Conservation (phyloP, 2,888 invertebrate species). For the Linnaemya vulpina region DNA sequence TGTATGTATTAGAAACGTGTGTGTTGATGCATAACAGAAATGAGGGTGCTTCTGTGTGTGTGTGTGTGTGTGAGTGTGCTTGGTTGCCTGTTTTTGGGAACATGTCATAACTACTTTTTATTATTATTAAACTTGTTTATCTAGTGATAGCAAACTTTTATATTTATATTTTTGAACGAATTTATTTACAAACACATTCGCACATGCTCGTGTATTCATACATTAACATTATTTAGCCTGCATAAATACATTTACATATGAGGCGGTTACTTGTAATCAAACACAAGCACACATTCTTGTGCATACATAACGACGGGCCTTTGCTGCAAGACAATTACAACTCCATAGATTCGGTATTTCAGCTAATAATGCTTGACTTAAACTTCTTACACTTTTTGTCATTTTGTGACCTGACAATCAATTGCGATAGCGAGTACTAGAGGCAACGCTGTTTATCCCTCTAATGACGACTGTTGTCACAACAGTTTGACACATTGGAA, state of each 20-base stretch:
- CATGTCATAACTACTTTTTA: conserved; percentile 70
- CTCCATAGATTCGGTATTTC: too few species aligned
- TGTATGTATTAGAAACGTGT: conserved; percentile 1
- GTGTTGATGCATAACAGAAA: conserved; percentile 7
- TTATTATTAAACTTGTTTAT: conserved; percentile 71
- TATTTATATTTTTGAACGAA: conserved; percentile 31
- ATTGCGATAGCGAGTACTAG: too few species aligned
- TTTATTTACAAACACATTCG: conserved; percentile 51
- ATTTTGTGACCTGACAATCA: too few species aligned
- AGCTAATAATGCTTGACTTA: too few species aligned
- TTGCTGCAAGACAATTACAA: too few species aligned
- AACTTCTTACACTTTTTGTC: too few species aligned
- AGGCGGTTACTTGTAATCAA: not conserved
- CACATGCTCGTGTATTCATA: not conserved
- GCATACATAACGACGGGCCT: not conserved
- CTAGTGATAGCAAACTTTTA: conserved; percentile 69
- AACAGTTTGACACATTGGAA: too few species aligned
- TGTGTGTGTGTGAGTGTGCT: conserved; percentile 20
- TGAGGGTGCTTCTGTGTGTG: conserved; percentile 33
- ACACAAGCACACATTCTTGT: not conserved
- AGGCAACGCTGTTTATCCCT: too few species aligned
- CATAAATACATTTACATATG: not conserved
- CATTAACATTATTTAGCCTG: not conserved
- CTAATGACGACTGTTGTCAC: too few species aligned
- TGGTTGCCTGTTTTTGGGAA: conserved; percentile 20